These are phyloP conservation scores for Temnothorax rugatulus DNA, from an alignment of 2,888 invertebrate genomes.

Conservation along the genomic window DNA sequence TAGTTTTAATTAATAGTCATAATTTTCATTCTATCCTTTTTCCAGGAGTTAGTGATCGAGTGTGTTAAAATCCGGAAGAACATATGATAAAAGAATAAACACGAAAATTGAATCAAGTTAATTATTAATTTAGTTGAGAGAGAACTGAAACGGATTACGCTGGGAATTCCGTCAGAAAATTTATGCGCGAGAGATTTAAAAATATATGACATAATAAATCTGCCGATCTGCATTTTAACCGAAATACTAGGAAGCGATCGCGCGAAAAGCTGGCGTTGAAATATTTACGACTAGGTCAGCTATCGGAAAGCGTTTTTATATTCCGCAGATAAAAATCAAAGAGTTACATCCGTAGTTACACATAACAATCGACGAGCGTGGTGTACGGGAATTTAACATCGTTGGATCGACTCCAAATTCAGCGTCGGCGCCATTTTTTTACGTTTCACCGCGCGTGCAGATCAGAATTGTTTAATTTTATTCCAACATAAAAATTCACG, in stretches of 20 bases:
- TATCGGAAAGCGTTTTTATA: constrained; percentile 25
- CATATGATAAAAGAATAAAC: neutral
- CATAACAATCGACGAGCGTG: constrained; percentile 18
- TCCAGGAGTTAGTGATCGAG: constrained; percentile 18
- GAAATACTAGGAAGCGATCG: constrained; percentile 12
- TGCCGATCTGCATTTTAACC: constrained; percentile 11
- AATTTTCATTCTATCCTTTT: neutral
- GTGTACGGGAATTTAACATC: constrained; percentile 1
- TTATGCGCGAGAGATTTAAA: neutral
- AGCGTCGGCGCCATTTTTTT: constrained; percentile 17
- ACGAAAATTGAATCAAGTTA: neutral
- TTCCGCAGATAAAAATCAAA: constrained; percentile 20
- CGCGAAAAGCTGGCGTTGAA: constrained; percentile 33
- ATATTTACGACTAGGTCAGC: constrained; percentile 28
- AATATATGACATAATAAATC: constrained; percentile 25
- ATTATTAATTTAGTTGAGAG: neutral
- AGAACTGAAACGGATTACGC: neutral
- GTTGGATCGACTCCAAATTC: constrained; percentile 41
- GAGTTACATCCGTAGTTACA: neutral
- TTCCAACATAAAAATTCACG: neutral
- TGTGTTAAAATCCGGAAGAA: neutral
- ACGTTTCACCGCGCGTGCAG: neutral
- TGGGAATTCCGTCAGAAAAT: neutral
- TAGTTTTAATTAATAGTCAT: neutral
- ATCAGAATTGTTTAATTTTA: neutral